phyloP scores from a whole-genome alignment of 2,113 vertebrate species.

The Eidolon helvum region DNA sequence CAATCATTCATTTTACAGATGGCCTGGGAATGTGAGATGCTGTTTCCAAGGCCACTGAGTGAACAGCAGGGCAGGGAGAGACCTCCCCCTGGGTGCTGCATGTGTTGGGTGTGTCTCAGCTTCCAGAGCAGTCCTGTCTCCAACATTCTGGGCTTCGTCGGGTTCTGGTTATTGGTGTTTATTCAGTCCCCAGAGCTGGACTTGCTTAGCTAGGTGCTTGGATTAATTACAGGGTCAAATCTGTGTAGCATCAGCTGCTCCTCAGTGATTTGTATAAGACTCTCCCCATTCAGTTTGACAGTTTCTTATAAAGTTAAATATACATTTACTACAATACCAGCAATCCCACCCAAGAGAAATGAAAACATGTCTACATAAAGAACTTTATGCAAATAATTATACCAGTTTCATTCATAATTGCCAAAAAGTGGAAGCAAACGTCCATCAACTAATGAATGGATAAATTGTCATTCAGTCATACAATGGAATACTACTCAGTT shows the following conservation, averaged over 20 bases:
- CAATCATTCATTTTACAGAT: background rate
- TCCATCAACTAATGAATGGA: background rate
- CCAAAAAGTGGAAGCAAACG: background rate
- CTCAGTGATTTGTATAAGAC: background rate
- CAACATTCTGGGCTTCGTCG: background rate
- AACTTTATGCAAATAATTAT: background rate
- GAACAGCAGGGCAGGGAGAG: background rate
- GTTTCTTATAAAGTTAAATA: conserved; percentile 5
- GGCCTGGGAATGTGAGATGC: background rate
- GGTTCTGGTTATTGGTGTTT: background rate
- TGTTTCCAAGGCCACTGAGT: background rate
- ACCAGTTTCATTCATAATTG: background rate
- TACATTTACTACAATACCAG: background rate
- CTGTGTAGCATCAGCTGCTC: background rate
- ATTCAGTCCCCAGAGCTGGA: background rate
- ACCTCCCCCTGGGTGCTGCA: background rate
- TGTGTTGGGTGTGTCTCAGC: background rate
- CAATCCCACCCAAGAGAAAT: background rate
- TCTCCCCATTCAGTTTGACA: background rate
- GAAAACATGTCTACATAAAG: background rate
- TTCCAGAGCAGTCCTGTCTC: background rate
- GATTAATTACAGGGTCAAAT: background rate
- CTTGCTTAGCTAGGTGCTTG: background rate
- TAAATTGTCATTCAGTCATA: background rate
- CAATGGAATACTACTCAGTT: background rate